Evolutionary conservation across 2,888 invertebrate genomes (phyloP), one percentile per base, ranked within the genome.

Genomic region (Pardosa pseudoannulata): DNA sequence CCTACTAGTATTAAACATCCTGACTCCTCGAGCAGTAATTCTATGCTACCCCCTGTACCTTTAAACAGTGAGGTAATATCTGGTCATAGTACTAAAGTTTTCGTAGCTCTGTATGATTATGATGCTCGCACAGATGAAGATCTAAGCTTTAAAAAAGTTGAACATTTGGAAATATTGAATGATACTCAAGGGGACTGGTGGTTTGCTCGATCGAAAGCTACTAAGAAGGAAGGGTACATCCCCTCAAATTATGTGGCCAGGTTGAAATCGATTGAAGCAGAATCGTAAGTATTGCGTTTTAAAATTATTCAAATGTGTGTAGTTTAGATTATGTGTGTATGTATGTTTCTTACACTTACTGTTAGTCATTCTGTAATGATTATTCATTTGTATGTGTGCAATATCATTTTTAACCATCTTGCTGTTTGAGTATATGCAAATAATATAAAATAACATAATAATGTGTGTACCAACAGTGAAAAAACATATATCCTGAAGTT

Each of bases 181-280:
- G 98, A 99, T 93, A 98, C 98, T 89, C 96, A 98, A 93, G 99
- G 99, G 89, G 99, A 99, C 92, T 99, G 99, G 99, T 99, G 99
- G 99, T 94, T 98, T 91, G 99, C 99, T 78, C 94, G 97, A 91
- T 98, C 98, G 93, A 97, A 97, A 94, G 95, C 97, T 91, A 97
- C 98, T 78, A 96, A 97, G 92, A 96, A 96, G 92, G 98, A 98
- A 93, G 99, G 99, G 90, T 99, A 99, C 94, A 99, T 99, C 93
- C 99, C 99, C 91, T 98, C 98, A 89, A 99, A 99, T 93, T 99
- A 99, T 94, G 99, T 99, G 91, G 99, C 99, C 91, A 97, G 98
- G 93, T 93, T 99, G 91, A 98, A 98, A 93, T 98, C 98, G 90
- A 98, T 99, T 92, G 99, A 99, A 93, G 98, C 99, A 91, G 99